These are phyloP conservation scores for Strigamia crassipes DNA, from an alignment of 2,888 invertebrate genomes.

Conservation along the genomic window DNA sequence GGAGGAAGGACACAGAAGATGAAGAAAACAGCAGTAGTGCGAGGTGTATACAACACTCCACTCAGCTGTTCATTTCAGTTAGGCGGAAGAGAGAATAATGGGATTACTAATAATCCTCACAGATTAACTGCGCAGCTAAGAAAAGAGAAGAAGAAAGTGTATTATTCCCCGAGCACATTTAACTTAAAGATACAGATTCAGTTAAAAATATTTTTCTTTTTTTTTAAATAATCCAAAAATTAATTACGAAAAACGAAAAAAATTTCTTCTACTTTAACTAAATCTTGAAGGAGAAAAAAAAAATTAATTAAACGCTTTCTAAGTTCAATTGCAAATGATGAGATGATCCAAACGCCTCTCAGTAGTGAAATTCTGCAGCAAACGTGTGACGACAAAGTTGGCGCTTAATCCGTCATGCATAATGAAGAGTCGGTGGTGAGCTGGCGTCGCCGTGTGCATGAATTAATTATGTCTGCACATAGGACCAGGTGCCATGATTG, in stretches of 20 bases:
- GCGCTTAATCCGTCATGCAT: constrained; percentile 21
- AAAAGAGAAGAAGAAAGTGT: background rate
- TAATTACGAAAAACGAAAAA: too few relatives aligned
- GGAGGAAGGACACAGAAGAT: background rate
- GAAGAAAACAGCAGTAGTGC: constrained; percentile 14
- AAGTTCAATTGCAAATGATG: background rate
- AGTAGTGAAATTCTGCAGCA: background rate
- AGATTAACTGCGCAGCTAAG: background rate
- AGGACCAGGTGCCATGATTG: constrained; percentile 21
- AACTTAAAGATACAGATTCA: background rate
- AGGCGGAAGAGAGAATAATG: constrained; percentile 21
- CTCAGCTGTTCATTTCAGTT: constrained; percentile 21
- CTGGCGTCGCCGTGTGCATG: constrained; percentile 21
- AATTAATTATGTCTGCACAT: constrained; percentile 16
- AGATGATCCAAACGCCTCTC: background rate
- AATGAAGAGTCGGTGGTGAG: constrained; percentile 21
- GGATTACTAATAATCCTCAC: constrained; percentile 21
- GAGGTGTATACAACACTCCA: constrained; percentile 21
- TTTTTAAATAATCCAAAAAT: too few relatives aligned
- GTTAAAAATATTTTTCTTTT: background rate
- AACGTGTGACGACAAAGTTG: constrained; percentile 16
- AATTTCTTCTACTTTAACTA: too few relatives aligned
- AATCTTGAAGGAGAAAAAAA: background rate
- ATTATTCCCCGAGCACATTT: background rate
- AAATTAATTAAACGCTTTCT: background rate